A percentile compares a stretch with the other conserved stretches of the same genome.
These are phyloP conservation scores for Physella acuta DNA, from an alignment of 1,140 invertebrate species.

Conservation along the genomic window DNA sequence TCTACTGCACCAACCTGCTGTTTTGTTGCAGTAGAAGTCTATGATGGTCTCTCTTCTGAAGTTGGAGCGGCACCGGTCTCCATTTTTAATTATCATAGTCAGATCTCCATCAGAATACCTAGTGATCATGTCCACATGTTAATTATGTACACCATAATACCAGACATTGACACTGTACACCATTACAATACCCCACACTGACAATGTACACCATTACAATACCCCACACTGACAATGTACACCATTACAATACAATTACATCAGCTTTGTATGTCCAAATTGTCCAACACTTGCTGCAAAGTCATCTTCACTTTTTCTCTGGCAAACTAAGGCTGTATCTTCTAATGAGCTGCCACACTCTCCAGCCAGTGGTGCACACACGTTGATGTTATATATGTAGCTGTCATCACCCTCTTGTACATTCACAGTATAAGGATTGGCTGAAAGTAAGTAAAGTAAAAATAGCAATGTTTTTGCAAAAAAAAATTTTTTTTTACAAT, in stretches of 20 bases:
- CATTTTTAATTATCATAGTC: constrained; percentile 47
- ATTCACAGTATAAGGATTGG: constrained; percentile 22
- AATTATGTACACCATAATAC: not conserved
- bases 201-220: too few relatives aligned
- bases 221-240: too few relatives aligned
- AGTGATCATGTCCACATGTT: not conserved
- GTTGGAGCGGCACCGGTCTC: constrained; percentile 42
- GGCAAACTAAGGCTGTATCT: constrained; percentile 39
- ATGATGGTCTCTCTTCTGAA: constrained; percentile 49
- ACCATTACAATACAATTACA: too few relatives aligned
- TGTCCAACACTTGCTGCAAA: constrained; percentile 37
- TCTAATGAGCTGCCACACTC: constrained; percentile 28
- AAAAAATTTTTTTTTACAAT: too few relatives aligned
- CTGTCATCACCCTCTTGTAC: constrained; percentile 16
- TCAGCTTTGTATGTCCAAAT: constrained; percentile 34
- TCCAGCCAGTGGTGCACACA: constrained; percentile 40
- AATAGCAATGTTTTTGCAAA: too few relatives aligned
- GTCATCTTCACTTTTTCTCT: constrained; percentile 32
- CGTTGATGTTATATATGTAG: constrained; percentile 44
- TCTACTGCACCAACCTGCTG: constrained; percentile 48
- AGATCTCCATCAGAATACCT: constrained; percentile 52
- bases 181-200: too few relatives aligned
- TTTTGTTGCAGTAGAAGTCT: constrained; percentile 47
- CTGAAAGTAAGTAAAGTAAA: not conserved
- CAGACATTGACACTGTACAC: not conserved